A percentile compares a stretch with the other conserved stretches of the same genome.
These are phyloP conservation scores for Ceratothoa steindachneri DNA, from an alignment of 2,888 invertebrate genomes.

Conservation along the genomic window DNA sequence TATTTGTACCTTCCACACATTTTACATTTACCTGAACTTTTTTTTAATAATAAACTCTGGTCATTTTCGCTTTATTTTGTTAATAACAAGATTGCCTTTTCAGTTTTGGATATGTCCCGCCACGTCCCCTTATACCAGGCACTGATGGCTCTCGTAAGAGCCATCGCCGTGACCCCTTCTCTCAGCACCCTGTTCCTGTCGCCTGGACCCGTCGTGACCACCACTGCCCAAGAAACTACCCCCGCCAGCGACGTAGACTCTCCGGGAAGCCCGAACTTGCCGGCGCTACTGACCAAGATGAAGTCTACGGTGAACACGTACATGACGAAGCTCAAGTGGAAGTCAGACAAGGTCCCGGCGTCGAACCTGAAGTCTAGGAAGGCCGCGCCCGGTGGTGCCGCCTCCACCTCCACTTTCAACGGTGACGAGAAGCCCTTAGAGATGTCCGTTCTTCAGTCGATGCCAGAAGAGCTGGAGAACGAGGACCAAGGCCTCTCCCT, in stretches of 20 bases:
- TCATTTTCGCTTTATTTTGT: too few species aligned
- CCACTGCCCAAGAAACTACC: not conserved
- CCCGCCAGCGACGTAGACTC: constrained; percentile 50
- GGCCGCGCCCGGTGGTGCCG: too few species aligned
- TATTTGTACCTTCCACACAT: too few species aligned
- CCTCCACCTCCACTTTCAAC: constrained; percentile 51
- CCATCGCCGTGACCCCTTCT: constrained; percentile 64
- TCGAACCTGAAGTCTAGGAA: not conserved
- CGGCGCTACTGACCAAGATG: constrained; percentile 77
- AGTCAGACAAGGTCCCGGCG: constrained; percentile 23
- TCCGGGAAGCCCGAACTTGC: constrained; percentile 61
- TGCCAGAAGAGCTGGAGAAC: not conserved
- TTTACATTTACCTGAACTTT: too few species aligned
- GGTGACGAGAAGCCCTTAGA: constrained; percentile 63
- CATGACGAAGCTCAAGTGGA: constrained; percentile 72
- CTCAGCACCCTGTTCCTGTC: constrained; percentile 62
- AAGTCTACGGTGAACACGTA: constrained; percentile 87
- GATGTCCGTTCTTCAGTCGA: not conserved
- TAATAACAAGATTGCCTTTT: too few species aligned
- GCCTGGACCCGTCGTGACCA: not conserved
- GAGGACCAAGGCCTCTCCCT: constrained; percentile 81
- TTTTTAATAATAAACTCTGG: too few species aligned
- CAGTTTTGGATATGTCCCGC: constrained; percentile 90
- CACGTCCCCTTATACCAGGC: constrained; percentile 89
- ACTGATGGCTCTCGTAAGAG: constrained; percentile 74